Conservation (phyloP, 2,113 vertebrate species). For the Sceloporus tristichus region DNA sequence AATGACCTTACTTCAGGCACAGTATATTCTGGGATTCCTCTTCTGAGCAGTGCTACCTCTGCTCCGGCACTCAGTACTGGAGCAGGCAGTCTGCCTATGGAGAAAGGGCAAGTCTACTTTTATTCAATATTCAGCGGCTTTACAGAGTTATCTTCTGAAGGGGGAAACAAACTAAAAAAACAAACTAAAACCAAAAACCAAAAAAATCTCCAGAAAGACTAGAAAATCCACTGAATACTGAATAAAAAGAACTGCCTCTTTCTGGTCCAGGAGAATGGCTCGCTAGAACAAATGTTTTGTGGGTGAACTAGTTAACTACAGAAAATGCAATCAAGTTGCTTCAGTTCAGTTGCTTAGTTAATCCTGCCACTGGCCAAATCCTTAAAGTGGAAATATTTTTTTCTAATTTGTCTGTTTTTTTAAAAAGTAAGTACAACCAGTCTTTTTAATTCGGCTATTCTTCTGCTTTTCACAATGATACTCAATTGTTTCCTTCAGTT, state of each 20-base stretch:
- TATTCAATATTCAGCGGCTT: slow-evolving; percentile 10
- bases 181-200: background rate
- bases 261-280: background rate
- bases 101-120: slow-evolving; percentile 27
- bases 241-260: background rate
- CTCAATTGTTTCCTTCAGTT: too few relatives aligned
- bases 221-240: slow-evolving; percentile 22
- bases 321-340: background rate
- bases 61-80: background rate
- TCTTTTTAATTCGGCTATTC: background rate
- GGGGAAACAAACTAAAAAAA: background rate
- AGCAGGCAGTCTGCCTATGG: slow-evolving; percentile 22
- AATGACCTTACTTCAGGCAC: background rate
- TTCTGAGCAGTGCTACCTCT: slow-evolving; percentile 29
- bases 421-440: background rate
- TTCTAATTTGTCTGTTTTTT: background rate
- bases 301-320: background rate
- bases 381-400: background rate
- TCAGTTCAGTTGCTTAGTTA: background rate
- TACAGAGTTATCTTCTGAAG: background rate
- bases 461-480: background rate
- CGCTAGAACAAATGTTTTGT: background rate
- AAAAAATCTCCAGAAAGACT: background rate
- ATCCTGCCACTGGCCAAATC: background rate
- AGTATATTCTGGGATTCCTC: background rate